These are phyloP conservation scores for Hippopotamyrus pictus DNA, from an alignment of 2,797 vertebrate species.

Conservation along the genomic window DNA sequence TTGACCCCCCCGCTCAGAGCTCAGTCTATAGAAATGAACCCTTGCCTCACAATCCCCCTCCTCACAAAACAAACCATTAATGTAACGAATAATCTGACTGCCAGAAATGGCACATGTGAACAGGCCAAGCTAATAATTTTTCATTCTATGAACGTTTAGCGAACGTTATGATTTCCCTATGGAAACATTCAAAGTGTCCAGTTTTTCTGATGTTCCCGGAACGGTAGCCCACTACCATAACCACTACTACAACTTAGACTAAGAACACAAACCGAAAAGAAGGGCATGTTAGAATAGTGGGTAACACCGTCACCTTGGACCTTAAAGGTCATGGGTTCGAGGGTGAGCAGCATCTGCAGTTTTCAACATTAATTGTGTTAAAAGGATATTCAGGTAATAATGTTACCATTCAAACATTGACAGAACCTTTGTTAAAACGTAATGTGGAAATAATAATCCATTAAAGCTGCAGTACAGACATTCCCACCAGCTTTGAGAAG, in stretches of 20 bases:
- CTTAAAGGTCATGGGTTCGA: not conserved
- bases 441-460: not conserved
- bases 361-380: not conserved
- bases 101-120: not conserved
- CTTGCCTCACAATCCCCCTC: slow-evolving; percentile 43
- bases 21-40: slow-evolving; percentile 55
- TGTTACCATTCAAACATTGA: not conserved
- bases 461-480: not conserved
- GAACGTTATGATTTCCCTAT: not conserved
- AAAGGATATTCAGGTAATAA: not conserved
- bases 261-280: not conserved
- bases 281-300: not conserved
- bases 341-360: not conserved
- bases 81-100: not conserved
- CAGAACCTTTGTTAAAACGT: not conserved
- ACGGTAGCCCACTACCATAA: not conserved
- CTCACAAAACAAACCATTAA: not conserved
- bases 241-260: not conserved
- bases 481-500: not conserved
- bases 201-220: not conserved
- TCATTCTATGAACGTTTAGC: not conserved
- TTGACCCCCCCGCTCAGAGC: slow-evolving; percentile 24
- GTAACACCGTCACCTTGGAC: not conserved
- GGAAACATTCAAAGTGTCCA: not conserved
- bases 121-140: not conserved